These are phyloP conservation scores for Pentamera pediparva DNA, from an alignment of 53 echinoderm and acorn worm genomes.

Conservation along the genomic window DNA sequence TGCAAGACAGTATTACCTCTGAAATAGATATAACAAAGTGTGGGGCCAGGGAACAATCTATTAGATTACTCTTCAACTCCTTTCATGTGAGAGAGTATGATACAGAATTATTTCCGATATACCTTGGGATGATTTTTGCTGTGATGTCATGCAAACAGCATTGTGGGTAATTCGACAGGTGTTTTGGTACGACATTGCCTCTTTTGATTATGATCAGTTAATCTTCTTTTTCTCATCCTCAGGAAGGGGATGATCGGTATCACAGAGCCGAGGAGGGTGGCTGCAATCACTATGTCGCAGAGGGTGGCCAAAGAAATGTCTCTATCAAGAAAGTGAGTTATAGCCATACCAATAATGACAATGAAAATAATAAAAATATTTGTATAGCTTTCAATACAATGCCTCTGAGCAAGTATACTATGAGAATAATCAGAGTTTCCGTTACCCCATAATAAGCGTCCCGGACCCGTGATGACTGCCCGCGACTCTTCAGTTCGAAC, in stretches of 20 bases:
- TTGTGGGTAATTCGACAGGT: too few species aligned
- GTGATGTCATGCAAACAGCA: not conserved
- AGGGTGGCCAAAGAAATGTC: conserved; percentile 91
- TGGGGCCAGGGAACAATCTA: too few species aligned
- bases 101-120: too few species aligned
- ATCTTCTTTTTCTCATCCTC: not conserved
- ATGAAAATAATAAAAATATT: not conserved
- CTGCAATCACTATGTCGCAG: conserved; percentile 89
- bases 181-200: not conserved
- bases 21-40: too few species aligned
- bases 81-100: too few species aligned
- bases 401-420: too few species aligned
- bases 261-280: conserved; percentile 87
- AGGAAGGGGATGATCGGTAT: conserved; percentile 93
- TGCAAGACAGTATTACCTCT: not conserved
- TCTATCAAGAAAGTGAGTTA: conserved; percentile 58
- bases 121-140: not conserved
- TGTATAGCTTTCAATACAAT: not conserved
- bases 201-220: not conserved
- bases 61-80: too few species aligned
- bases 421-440: too few species aligned
- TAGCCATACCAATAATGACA: not conserved
- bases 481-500: too few species aligned
- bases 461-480: too few species aligned
- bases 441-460: too few species aligned